Conservation (phyloP, 2,797 vertebrate species). For the Rhadinocentrus ornatus region DNA sequence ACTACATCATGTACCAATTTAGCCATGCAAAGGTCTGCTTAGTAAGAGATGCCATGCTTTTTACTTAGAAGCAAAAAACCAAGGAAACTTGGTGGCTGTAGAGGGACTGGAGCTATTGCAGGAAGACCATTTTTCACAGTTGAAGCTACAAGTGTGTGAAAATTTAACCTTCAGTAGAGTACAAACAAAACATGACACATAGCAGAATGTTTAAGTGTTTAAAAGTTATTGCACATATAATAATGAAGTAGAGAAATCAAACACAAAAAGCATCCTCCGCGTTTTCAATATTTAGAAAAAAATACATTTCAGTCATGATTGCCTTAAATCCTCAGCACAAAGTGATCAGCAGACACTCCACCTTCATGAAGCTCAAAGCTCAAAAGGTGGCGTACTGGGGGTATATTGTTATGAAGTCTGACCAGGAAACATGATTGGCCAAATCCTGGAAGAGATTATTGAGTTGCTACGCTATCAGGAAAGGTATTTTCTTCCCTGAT, state of each 20-base stretch:
- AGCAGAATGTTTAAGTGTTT: background rate
- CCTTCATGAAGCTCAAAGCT: background rate
- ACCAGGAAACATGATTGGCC: slow-evolving; percentile 1
- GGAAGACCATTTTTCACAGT: background rate
- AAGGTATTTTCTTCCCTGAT: background rate
- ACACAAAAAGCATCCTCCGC: background rate
- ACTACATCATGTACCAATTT: slow-evolving; percentile 44
- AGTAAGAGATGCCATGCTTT: slow-evolving; percentile 56
- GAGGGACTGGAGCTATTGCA: slow-evolving; percentile 27
- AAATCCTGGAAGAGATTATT: background rate
- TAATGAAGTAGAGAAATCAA: background rate
- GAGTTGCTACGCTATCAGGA: background rate
- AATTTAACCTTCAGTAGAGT: background rate
- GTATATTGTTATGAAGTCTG: background rate
- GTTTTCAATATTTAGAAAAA: background rate
- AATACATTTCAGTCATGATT: background rate
- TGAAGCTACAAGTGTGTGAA: background rate
- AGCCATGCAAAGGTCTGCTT: slow-evolving; percentile 66
- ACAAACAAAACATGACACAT: background rate
- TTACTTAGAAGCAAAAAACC: slow-evolving; percentile 27
- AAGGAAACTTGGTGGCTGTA: slow-evolving; percentile 2
- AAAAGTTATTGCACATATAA: background rate
- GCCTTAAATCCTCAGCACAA: background rate
- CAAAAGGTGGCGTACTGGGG: background rate
- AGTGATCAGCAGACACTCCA: background rate